Percentiles rank a stretch among this genome's conserved stretches.
These are phyloP conservation scores for Melinaea marsaeus DNA, from an alignment of 2,888 invertebrate genomes.

Conservation along the genomic window DNA sequence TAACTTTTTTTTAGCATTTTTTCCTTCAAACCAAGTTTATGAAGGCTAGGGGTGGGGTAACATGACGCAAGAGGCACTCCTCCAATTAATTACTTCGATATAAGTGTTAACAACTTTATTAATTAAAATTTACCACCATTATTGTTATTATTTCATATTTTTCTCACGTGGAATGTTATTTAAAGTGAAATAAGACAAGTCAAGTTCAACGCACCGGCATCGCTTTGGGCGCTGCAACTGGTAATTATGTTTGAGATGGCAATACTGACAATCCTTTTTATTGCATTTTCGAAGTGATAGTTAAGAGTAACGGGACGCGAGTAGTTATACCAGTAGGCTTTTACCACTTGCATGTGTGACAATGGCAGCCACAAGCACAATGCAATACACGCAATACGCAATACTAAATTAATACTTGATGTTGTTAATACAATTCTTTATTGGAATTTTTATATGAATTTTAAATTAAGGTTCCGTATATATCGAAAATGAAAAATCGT, in stretches of 20 bases:
- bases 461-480: no score
- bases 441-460: no score
- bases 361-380: conserved; percentile 23
- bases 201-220: conserved; percentile 2
- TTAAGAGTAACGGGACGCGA: conserved; percentile 30
- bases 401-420: no score
- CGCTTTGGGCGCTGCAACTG: conserved; percentile 5
- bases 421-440: no score
- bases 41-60: not conserved
- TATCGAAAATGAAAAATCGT: no score
- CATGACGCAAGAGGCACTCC: conserved; percentile 33
- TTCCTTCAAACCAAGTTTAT: conserved; percentile 9
- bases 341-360: conserved; percentile 22
- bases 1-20: conserved; percentile 5
- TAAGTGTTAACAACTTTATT: conserved; percentile 13
- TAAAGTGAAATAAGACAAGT: not conserved
- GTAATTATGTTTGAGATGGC: conserved; percentile 23
- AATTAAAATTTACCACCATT: no score
- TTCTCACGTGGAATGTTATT: not conserved
- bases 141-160: not conserved
- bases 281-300: conserved; percentile 30
- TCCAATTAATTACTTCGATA: conserved; percentile 34
- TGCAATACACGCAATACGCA: conserved; percentile 2
- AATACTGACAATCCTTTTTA: conserved; percentile 19
- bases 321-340: conserved; percentile 28